Evolutionary conservation across 2,113 vertebrate genomes (phyloP), one percentile per base, ranked within the genome.

Genomic region (Pelvicachromis taeniatus): DNA sequence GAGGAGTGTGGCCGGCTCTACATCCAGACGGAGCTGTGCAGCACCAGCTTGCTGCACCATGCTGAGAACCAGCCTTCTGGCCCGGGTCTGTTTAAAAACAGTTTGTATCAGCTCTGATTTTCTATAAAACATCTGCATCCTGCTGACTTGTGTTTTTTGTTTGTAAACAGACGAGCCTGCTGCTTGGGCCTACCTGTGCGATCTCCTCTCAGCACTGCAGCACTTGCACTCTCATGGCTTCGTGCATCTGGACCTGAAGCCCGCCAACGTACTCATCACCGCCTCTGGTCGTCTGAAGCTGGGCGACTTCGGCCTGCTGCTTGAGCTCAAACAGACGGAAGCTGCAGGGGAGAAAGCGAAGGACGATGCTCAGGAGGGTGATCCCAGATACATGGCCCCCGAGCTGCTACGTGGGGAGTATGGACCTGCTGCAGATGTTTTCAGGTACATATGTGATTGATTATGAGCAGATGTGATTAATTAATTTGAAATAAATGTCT

Each of bases 311-410:
- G 98, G 97, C 21, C 94, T 98, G 80, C 92, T 98, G 91, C 82
- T 97, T 33, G 95, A 97, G 85, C 87, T 97, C 16, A 80, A 85
- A 23, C 31, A 6, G 88, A 80, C 14, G 68, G 68, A 42, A 7
- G 59, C 42, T 7, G 42, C 4, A 2, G 92, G 93, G 61, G 95
- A 94, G 19, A 89, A 82, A 42, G 80, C 77, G 7, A 93, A 91
- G 54, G 94, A 93, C 0, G 95, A 97, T 10, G 80, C 82, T n/a
- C 97, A 97, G 92, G 97, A 98, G 89, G 98, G 98, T 16, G 98
- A 98, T 89, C 97, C 97, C 5, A 94, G 97, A 38, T 98, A 98
- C 92, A 97, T 98, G 97, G 98, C 98, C 2, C 98, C 97, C 0
- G 98, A 98, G 92, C 93, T 98, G 77, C 95, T 98, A 19, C 92